phyloP scores from a whole-genome alignment of 2,888 invertebrate species.

The Ferdinandea cuprea region DNA sequence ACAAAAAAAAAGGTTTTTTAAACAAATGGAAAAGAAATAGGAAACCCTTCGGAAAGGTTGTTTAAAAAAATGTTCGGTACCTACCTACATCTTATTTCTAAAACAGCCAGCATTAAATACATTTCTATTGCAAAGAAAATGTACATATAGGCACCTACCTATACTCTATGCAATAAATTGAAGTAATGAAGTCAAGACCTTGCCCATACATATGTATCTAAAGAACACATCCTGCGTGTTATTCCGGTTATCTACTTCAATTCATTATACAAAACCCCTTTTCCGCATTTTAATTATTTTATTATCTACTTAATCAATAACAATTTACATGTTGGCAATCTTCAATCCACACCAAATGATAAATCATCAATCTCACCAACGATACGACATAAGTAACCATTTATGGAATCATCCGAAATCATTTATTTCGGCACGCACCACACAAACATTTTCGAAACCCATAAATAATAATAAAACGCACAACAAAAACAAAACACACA shows the following conservation, averaged over 20 bases:
- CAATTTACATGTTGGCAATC: constrained; percentile 57
- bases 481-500: constrained; percentile 3
- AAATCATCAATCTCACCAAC: constrained; percentile 60
- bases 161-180: too few relatives aligned
- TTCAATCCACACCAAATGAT: constrained; percentile 54
- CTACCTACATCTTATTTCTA: too few relatives aligned
- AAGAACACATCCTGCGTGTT: not conserved
- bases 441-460: constrained; percentile 59
- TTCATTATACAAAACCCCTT: not conserved
- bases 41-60: too few relatives aligned
- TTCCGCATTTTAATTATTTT: constrained; percentile 54
- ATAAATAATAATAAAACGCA: constrained; percentile 62
- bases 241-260: not conserved
- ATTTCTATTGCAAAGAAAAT: too few relatives aligned
- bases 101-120: too few relatives aligned
- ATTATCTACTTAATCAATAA: constrained; percentile 56
- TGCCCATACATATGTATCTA: too few relatives aligned
- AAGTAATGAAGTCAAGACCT: too few relatives aligned
- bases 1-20: too few relatives aligned
- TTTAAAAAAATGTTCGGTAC: too few relatives aligned
- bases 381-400: constrained; percentile 67
- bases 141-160: too few relatives aligned
- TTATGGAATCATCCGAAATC: constrained; percentile 66
- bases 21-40: too few relatives aligned
- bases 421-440: constrained; percentile 68